A percentile compares a stretch with the other conserved stretches of the same genome.
These are phyloP conservation scores for Vombatus ursinus DNA, from an alignment of 2,113 vertebrate genomes.

Conservation along the genomic window DNA sequence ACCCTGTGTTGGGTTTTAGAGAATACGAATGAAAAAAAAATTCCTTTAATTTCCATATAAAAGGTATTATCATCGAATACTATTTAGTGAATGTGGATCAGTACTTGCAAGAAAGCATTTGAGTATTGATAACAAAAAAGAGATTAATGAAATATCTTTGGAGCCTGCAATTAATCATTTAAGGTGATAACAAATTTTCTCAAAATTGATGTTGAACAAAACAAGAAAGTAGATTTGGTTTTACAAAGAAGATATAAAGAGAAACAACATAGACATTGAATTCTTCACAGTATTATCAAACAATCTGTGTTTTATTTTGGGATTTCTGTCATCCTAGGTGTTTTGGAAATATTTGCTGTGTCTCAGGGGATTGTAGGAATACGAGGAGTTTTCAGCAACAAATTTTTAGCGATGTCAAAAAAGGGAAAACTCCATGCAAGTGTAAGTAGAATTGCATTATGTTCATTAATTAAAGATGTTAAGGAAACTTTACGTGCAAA, in stretches of 20 bases:
- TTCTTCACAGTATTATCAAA: constrained; percentile 74
- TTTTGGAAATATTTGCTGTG: constrained; percentile 98
- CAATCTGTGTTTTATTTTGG: constrained; percentile 87
- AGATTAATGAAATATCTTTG: constrained; percentile 1
- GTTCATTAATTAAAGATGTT: constrained; percentile 69
- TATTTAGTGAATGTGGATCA: constrained; percentile 25
- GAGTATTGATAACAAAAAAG: constrained; percentile 1
- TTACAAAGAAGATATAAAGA: constrained; percentile 14
- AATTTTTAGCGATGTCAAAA: constrained; percentile 99
- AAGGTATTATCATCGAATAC: background rate
- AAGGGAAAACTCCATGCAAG: constrained; percentile 97
- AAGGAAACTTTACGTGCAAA: constrained; percentile 4
- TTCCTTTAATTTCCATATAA: background rate
- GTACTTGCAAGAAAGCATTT: background rate
- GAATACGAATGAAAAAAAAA: constrained; percentile 10
- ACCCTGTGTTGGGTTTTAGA: constrained; percentile 19
- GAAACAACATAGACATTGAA: constrained; percentile 47
- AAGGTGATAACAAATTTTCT: background rate
- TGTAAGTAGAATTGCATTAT: constrained; percentile 87
- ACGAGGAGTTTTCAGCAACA: constrained; percentile 97
- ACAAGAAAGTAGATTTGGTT: background rate
- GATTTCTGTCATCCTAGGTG: constrained; percentile 93
- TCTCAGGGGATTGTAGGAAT: constrained; percentile 99
- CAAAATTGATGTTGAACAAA: constrained; percentile 7
- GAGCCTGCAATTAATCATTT: constrained; percentile 47